Evolutionary conservation across 2,113 vertebrate genomes (phyloP).

Genomic region (Equus przewalskii): DNA sequence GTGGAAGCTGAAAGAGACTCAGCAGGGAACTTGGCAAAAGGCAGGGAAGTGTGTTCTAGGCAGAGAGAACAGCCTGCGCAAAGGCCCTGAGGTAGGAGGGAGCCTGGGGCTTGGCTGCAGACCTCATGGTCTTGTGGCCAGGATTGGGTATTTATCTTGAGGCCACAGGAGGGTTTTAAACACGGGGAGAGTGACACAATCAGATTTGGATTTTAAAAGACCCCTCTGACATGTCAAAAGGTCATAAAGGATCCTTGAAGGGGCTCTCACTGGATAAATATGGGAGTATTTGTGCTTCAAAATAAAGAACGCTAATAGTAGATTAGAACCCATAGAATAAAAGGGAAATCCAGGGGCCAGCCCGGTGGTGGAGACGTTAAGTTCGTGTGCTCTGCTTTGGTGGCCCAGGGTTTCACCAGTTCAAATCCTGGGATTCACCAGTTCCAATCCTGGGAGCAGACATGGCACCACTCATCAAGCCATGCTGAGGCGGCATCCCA

Average conservation of each 20-base stretch:
- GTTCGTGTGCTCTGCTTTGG: too few relatives aligned
- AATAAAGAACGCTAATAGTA: neutral
- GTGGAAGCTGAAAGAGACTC: neutral
- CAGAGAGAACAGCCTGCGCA: neutral
- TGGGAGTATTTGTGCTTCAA: neutral
- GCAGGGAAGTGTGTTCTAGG: neutral
- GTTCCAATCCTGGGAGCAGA: too few relatives aligned
- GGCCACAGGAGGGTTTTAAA: neutral
- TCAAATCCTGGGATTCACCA: too few relatives aligned
- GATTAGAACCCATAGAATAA: neutral
- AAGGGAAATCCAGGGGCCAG: neutral
- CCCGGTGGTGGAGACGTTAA: too few relatives aligned
- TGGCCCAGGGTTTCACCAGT: too few relatives aligned
- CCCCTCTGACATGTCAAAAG: neutral
- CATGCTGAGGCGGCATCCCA: too few relatives aligned
- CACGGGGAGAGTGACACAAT: neutral
- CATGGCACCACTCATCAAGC: too few relatives aligned
- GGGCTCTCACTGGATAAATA: neutral
- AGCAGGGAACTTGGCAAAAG: neutral
- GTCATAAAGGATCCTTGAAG: neutral
- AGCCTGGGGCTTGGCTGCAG: neutral
- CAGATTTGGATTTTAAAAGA: slow-evolving; percentile 44
- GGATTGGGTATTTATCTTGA: slow-evolving; percentile 10
- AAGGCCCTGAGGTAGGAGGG: neutral
- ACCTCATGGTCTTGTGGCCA: neutral